These are phyloP conservation scores for Diarsia rubi DNA, from an alignment of 2,888 invertebrate species.

Conservation along the genomic window DNA sequence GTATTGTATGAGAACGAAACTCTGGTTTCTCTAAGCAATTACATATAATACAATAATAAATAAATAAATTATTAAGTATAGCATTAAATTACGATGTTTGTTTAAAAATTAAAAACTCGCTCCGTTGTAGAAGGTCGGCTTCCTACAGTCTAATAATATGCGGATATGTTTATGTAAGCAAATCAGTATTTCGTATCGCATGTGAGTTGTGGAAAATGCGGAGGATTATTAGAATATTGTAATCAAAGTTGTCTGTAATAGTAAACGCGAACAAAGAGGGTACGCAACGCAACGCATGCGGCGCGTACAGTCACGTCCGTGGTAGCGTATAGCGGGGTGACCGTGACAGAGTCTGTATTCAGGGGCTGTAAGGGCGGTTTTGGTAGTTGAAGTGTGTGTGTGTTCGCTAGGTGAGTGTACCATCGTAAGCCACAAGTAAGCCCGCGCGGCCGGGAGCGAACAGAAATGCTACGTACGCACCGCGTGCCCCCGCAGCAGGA, in stretches of 20 bases:
- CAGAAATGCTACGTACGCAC: not conserved
- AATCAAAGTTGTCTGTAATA: slow-evolving; percentile 29
- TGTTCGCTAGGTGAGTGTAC: not conserved
- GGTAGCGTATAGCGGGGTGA: not conserved
- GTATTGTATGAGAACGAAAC: not conserved
- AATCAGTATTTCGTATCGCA: slow-evolving; percentile 17
- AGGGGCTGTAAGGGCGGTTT: not conserved
- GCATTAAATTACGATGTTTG: slow-evolving; percentile 1
- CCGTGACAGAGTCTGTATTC: too few species aligned
- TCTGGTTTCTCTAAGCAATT: not conserved
- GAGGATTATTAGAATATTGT: slow-evolving; percentile 32
- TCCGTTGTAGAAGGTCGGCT: slow-evolving; percentile 15
- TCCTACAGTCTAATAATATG: slow-evolving; percentile 19
- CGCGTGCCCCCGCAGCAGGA: not conserved
- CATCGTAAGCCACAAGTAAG: not conserved
- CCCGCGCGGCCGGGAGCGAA: not conserved
- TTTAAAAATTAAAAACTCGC: slow-evolving; percentile 14
- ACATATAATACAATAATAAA: not conserved
- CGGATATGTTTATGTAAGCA: slow-evolving; percentile 19
- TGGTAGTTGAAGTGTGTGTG: not conserved
- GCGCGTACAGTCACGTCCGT: not conserved
- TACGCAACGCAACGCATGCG: slow-evolving; percentile 15
- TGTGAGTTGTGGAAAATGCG: slow-evolving; percentile 11
- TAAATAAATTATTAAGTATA: too few species aligned
- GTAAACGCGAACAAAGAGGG: slow-evolving; percentile 38